Conservation (phyloP, 1,140 invertebrate species). For the Danaus plexippus region DNA sequence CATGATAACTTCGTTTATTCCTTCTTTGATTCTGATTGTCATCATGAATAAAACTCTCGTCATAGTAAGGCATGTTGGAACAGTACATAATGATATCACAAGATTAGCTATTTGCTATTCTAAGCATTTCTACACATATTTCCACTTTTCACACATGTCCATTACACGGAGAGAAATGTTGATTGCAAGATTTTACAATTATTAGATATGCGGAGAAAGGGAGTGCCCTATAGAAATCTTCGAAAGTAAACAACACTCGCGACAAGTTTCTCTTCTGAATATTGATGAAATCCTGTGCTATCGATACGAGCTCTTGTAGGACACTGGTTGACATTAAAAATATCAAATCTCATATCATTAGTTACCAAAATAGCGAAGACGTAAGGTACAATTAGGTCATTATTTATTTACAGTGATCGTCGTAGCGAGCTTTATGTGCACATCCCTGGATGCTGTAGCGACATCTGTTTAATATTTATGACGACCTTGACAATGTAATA, state of each 20-base stretch:
- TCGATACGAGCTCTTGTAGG: conserved; percentile 12
- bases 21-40: conserved; percentile 67
- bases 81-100: conserved; percentile 25
- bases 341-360: conserved; percentile 32
- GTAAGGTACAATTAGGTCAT: conserved; percentile 68
- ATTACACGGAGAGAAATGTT: not conserved
- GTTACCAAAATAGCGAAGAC: conserved; percentile 56
- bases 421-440: conserved; percentile 38
- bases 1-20: conserved; percentile 69
- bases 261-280: conserved; percentile 36
- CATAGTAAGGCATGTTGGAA: conserved; percentile 66
- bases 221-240: conserved; percentile 57
- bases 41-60: conserved; percentile 68
- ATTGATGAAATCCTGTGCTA: conserved; percentile 26
- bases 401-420: conserved; percentile 66
- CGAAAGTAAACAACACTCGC: conserved; percentile 40
- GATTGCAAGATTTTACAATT: not conserved
- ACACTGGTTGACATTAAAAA: conserved; percentile 26
- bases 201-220: conserved; percentile 39
- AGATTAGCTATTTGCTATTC: conserved; percentile 2
- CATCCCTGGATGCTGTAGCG: conserved; percentile 36
- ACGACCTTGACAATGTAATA: conserved; percentile 49
- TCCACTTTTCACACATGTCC: not conserved
- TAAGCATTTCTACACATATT: too few relatives aligned
- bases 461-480: conserved; percentile 32